Percentiles rank a stretch among this genome's conserved stretches.
Conservation (phyloP, 1,140 invertebrate genomes). For the Maconellicoccus hirsutus region DNA sequence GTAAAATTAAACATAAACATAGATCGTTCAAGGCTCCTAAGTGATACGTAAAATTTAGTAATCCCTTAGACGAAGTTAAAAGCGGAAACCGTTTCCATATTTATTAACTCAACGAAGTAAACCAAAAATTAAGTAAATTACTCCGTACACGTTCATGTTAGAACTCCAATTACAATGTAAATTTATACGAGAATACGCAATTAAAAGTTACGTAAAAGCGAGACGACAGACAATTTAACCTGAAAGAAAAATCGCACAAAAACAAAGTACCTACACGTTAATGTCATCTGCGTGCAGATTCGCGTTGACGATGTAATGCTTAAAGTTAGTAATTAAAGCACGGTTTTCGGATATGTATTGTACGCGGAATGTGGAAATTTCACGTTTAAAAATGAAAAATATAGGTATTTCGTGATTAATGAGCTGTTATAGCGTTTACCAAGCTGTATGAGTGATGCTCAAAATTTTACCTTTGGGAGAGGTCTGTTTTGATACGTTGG, state of each 20-base stretch:
- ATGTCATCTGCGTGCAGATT: too few species aligned
- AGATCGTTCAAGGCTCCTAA: background rate
- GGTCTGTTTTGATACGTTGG: too few species aligned
- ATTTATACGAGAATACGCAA: background rate
- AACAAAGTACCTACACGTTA: too few species aligned
- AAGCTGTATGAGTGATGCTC: too few species aligned
- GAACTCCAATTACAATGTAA: slow-evolving; percentile 4
- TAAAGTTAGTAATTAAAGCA: too few species aligned
- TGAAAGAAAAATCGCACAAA: background rate
- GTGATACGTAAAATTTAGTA: slow-evolving; percentile 9
- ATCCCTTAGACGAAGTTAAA: background rate
- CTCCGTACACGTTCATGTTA: background rate
- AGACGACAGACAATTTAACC: background rate
- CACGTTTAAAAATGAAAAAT: too few species aligned
- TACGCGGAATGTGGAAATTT: too few species aligned
- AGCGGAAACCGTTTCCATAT: slow-evolving; percentile 3
- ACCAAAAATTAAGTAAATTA: slow-evolving; percentile 5
- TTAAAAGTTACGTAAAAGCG: background rate
- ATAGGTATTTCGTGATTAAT: too few species aligned
- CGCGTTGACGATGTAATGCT: too few species aligned
- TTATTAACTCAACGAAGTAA: background rate
- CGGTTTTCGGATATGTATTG: too few species aligned
- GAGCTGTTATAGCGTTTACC: too few species aligned
- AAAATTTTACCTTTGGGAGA: too few species aligned
- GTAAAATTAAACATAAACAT: background rate